Evolutionary conservation across 2,888 invertebrate genomes (phyloP).

Genomic region (Agapetus fuscipes): DNA sequence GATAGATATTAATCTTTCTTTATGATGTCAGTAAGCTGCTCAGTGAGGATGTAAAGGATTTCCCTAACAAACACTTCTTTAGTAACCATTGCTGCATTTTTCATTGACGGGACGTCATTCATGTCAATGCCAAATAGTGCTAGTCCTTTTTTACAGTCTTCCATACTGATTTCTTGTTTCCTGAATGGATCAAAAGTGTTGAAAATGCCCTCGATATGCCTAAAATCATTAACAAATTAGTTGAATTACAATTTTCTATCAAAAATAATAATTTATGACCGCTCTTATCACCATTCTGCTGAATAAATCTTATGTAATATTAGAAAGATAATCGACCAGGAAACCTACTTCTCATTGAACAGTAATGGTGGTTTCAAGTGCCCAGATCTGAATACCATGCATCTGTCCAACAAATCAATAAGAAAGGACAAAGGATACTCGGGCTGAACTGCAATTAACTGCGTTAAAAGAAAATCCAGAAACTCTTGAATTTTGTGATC

Average conservation of each 20-base stretch:
- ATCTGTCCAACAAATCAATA: constrained; percentile 9
- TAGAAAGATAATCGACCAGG: too few species aligned
- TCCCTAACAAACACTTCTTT: constrained; percentile 8
- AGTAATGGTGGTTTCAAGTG: constrained; percentile 1
- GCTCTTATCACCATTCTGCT: too few species aligned
- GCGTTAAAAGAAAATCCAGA: constrained; percentile 7
- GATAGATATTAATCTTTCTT: too few species aligned
- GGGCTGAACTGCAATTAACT: constrained; percentile 5
- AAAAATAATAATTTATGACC: too few species aligned
- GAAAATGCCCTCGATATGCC: constrained; percentile 10
- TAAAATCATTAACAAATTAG: too few species aligned
- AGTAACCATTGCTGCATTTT: constrained; percentile 3
- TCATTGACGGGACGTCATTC: constrained; percentile 4
- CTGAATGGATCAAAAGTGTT: constrained; percentile 7
- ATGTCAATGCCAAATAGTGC: constrained; percentile 7
- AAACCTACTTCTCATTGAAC: not conserved
- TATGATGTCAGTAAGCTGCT: too few species aligned
- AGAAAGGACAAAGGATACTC: constrained; percentile 4
- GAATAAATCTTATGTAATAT: too few species aligned
- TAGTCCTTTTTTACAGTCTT: constrained; percentile 6
- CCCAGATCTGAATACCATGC: constrained; percentile 5
- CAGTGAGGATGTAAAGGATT: too few species aligned
- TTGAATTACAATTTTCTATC: too few species aligned
- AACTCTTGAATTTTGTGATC: constrained; percentile 8
- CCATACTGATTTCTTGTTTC: constrained; percentile 1